Conservation (phyloP, 1,140 invertebrate species). For the Drosophila equinoxialis region DNA sequence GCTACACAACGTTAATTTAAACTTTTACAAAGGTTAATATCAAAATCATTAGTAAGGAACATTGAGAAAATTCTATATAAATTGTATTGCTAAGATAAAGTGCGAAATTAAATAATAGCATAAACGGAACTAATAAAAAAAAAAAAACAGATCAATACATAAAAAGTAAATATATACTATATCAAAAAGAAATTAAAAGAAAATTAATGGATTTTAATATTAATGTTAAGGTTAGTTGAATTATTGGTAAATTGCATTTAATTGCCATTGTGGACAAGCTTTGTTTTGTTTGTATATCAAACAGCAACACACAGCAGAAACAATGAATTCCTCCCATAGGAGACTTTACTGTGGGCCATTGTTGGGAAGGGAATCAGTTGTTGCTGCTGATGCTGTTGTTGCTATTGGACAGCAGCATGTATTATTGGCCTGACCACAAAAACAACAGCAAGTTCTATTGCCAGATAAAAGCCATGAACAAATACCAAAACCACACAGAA, state of each 20-base stretch:
- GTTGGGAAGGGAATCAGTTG: constrained; percentile 23
- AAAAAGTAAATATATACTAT: constrained; percentile 48
- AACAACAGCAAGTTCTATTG: constrained; percentile 58
- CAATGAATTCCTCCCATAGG: constrained; percentile 5
- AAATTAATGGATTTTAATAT: neutral
- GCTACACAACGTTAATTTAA: neutral
- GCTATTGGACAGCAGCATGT: constrained; percentile 31
- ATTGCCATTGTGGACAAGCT: constrained; percentile 39
- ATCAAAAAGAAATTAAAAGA: neutral
- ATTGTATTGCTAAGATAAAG: constrained; percentile 23
- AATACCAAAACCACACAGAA: constrained; percentile 83
- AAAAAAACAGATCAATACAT: constrained; percentile 46
- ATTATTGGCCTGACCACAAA: constrained; percentile 51
- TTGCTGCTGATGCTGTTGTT: constrained; percentile 24
- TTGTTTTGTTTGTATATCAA: neutral
- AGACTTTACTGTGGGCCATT: constrained; percentile 54
- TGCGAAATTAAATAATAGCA: constrained; percentile 9
- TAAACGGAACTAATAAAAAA: constrained; percentile 18
- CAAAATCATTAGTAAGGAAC: constrained; percentile 57
- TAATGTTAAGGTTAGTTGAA: constrained; percentile 39
- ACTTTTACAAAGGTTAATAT: constrained; percentile 52
- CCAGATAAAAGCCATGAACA: constrained; percentile 82
- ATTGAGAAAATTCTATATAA: constrained; percentile 36
- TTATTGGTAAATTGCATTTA: constrained; percentile 27
- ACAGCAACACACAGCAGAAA: constrained; percentile 18